Evolutionary conservation across 2,797 vertebrate genomes (phyloP).

Genomic region (Synaphobranchus kaupii): DNA sequence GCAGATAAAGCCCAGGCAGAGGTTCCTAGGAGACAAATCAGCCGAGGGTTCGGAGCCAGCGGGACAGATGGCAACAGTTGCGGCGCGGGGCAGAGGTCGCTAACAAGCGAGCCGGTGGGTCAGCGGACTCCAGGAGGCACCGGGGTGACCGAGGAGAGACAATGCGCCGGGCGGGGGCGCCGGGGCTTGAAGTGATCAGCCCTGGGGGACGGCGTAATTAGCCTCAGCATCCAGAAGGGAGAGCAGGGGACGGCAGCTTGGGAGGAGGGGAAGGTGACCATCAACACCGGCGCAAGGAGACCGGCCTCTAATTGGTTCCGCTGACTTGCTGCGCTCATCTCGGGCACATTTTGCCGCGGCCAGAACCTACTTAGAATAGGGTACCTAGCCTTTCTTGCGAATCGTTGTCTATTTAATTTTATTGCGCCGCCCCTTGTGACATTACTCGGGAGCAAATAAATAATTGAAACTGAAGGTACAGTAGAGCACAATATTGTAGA

Average conservation of each 20-base stretch:
- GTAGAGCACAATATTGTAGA: conserved; percentile 1
- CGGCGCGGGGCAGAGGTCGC: conserved; percentile 41
- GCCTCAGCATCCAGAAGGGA: conserved; percentile 27
- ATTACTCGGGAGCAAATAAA: not conserved
- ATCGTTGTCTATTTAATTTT: not conserved
- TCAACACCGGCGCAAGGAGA: not conserved
- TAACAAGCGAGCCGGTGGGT: conserved; percentile 49
- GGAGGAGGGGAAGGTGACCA: conserved; percentile 20
- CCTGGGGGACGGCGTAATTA: conserved; percentile 10
- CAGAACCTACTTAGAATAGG: not conserved
- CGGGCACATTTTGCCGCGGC: not conserved
- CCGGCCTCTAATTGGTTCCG: conserved; percentile 20
- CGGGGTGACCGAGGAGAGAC: conserved; percentile 26
- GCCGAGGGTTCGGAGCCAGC: conserved; percentile 44
- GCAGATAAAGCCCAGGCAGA: not conserved
- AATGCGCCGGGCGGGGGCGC: not conserved
- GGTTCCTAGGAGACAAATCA: conserved; percentile 42
- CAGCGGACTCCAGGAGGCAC: conserved; percentile 17
- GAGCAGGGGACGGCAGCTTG: not conserved
- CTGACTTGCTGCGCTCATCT: not conserved
- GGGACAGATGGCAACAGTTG: conserved; percentile 60
- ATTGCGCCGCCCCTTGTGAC: not conserved
- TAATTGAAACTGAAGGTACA: not conserved
- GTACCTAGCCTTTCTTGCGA: not conserved
- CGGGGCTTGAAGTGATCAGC: conserved; percentile 8